phyloP scores from a whole-genome alignment of 2,113 vertebrate genomes.

The Sclerurus mexicanus region DNA sequence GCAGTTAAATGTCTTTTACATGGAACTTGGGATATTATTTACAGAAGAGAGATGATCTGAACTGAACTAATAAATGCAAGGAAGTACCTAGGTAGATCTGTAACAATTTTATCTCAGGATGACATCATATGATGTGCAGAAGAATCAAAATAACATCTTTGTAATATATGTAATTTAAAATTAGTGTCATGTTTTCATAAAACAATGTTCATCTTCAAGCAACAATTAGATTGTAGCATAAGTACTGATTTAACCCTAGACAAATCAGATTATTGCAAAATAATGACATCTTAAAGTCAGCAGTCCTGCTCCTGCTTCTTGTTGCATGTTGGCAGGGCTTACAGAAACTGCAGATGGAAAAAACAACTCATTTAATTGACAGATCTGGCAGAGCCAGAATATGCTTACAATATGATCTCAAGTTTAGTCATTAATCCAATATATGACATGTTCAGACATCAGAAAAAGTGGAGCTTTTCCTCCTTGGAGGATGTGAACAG shows the following conservation, averaged over 20 bases:
- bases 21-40: neutral
- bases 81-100: neutral
- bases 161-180: constrained; percentile 1
- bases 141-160: neutral
- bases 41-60: neutral
- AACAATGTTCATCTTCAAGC: neutral
- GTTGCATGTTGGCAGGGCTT: neutral
- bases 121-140: neutral
- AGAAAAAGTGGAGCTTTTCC: neutral
- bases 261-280: constrained; percentile 35
- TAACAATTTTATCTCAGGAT: neutral
- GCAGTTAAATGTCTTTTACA: neutral
- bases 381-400: neutral
- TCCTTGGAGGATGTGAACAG: neutral
- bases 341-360: neutral
- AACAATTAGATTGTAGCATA: neutral
- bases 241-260: neutral
- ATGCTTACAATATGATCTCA: neutral
- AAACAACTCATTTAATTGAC: neutral
- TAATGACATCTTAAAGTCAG: neutral
- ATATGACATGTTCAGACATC: neutral
- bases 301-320: neutral
- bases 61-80: neutral
- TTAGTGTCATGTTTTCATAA: neutral
- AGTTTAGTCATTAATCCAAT: neutral